Percentiles rank a stretch among this genome's conserved stretches.
Evolutionary conservation across 2,888 invertebrate species (phyloP).

Genomic region (Apodemia hepburni): DNA sequence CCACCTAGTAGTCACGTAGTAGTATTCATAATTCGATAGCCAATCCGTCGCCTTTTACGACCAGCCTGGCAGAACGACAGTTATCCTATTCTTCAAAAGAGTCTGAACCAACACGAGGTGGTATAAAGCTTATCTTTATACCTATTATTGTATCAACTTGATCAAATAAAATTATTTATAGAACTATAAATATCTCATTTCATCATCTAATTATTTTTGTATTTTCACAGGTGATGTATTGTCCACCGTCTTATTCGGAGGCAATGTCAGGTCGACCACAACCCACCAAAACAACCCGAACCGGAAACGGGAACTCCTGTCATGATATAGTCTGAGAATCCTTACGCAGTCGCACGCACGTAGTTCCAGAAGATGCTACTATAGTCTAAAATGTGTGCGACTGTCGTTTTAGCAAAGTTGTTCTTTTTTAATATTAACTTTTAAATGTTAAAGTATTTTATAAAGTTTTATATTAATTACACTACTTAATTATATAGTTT

Average conservation of each 20-base stretch:
- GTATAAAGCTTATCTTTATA: no score
- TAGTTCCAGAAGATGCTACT: slow-evolving; percentile 52
- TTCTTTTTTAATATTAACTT: no score
- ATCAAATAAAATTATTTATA: no score
- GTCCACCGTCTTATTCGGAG: slow-evolving; percentile 71
- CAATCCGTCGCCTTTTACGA: no score
- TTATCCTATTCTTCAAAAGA: no score
- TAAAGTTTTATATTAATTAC: background rate
- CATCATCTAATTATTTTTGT: slow-evolving; percentile 11
- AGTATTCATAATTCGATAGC: no score
- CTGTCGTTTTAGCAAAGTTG: slow-evolving; percentile 23
- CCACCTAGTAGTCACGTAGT: no score
- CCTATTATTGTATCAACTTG: no score
- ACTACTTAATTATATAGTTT: no score
- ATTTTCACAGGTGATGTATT: slow-evolving; percentile 77
- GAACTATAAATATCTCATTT: no score
- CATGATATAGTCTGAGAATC: slow-evolving; percentile 77
- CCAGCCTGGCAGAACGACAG: no score
- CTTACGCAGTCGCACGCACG: slow-evolving; percentile 54
- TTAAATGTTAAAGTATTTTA: background rate
- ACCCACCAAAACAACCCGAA: slow-evolving; percentile 84
- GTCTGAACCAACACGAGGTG: no score
- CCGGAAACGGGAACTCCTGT: slow-evolving; percentile 84
- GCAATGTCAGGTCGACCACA: slow-evolving; percentile 70
- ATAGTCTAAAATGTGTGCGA: slow-evolving; percentile 45